Evolutionary conservation across 2,797 vertebrate species (phyloP), one percentile per base, ranked within the genome.

Genomic region (Podarcis siculus): DNA sequence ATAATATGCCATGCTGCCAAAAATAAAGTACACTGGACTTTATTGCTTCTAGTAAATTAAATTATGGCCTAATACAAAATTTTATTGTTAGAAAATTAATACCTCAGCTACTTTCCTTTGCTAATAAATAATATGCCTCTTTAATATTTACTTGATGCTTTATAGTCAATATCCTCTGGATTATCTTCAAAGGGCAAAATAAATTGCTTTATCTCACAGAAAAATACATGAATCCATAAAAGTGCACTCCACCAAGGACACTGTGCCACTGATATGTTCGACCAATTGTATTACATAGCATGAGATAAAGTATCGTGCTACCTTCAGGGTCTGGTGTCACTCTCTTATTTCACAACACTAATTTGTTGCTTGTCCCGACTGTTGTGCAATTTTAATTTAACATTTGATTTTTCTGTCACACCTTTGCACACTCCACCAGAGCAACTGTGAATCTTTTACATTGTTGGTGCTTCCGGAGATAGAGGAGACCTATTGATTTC

Each of bases 11-110:
- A 90, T 72, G 35, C 82, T 94, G 95, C 94, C 94, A 96, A 94
- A 55, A 95, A 89, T 55, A 91, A 93, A 81, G 72, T 76, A 92
- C 91, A 88, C 89, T 83, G 61, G 1, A 79, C 90, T 93, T 95
- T 92, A 91, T 95, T 94, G 69, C 89, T 90, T 90, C 82, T 61
- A 67, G 82, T 88, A 95, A 95, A 95, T 94, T 93, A 91, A 95
- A 96, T 94, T 95, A 95, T 89, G 8, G 77, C 12, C 39, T 93
- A 90, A 94, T 90, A 83, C 90, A 93, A 87, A 93, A 19, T 90
- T 93, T 93, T 92, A 90, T 94, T 94, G 91, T 91, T 85, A 23
- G 76, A 90, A 92, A 90, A 94, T 35, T 87, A 93, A 92, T 92
- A 72, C 35, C 86, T 86, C 27, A 85, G 79, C 85, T 85, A 79